Base-by-base conservation (phyloP, 2,888 invertebrate species). In the Philereme transversata region DNA sequence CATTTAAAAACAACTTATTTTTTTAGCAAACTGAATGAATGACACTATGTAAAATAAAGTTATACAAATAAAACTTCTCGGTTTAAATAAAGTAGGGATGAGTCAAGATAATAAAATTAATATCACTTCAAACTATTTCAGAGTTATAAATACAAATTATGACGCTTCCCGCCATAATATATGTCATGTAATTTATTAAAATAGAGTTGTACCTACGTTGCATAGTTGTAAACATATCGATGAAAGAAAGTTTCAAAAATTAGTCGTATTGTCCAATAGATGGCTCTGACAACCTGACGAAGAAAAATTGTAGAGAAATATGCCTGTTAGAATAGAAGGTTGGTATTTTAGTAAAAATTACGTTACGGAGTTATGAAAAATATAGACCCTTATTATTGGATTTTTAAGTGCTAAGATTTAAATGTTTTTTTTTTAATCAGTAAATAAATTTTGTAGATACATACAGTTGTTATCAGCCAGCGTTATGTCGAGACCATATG, bases 101-200 rank as follows among this genome's bases (percentile, higher is more conserved):
- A 40, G 8, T 40, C 8, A 40, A n/a, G n/a, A n/a, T n/a, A 43
- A 46, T 22, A 46, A 22, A 5, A 10, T 22, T 22, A 22, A 22
- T 41, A 34, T 36, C 46, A 22, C 9, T 52, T 48, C 7, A 44
- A 48, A 46, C 5, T 11, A 54, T 63, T 63, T 22, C 63, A 60
- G 59, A 56, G 59, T 48, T 52, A 48, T 51, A 66, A 68, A 59
- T 54, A 58, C 54, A 68, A 68, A 65, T 57, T 49, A 59, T 65
- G 59, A 69, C 67, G 50, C 63, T 60, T 79, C 77, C 77, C 77
- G 77, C 77, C 77, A 74, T 73, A 75, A 72, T 69, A 51, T 51
- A 62, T 71, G 71, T 62, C 68, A 71, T 60, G 46, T 59, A 59
- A 61, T 62, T 54, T 57, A 62, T 22, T 50, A 53, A 54, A 56